Conservation (phyloP, 2,888 invertebrate genomes). For the Dorcus hopei region DNA sequence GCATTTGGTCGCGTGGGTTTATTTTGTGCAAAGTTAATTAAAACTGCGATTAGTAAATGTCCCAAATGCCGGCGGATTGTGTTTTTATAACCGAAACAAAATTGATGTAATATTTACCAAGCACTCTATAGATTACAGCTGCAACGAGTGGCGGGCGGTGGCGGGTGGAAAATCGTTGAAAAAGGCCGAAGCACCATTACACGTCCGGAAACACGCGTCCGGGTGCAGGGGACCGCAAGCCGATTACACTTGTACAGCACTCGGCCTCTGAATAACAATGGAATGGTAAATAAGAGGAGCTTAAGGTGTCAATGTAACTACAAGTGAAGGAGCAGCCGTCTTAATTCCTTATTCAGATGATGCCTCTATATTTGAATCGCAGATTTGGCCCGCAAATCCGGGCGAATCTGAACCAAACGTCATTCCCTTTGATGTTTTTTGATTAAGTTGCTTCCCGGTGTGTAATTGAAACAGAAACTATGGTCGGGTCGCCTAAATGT, state of each 20-base stretch:
- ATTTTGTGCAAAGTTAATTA: too few species aligned
- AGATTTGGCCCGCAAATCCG: slow-evolving; percentile 36
- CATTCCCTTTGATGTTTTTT: slow-evolving; percentile 46
- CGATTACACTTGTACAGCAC: slow-evolving; percentile 37
- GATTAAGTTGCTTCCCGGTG: slow-evolving; percentile 42
- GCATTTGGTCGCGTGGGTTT: too few species aligned
- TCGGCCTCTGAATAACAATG: slow-evolving; percentile 35
- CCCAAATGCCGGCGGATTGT: too few species aligned
- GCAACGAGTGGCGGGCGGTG: too few species aligned
- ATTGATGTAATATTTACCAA: too few species aligned
- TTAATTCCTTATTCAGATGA: slow-evolving; percentile 32
- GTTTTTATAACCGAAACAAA: too few species aligned
- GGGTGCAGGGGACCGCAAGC: slow-evolving; percentile 31
- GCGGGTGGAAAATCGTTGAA: background rate
- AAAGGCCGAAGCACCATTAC: background rate
- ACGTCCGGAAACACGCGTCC: slow-evolving; percentile 5
- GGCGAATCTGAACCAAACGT: slow-evolving; percentile 35
- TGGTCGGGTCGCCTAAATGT: slow-evolving; percentile 39
- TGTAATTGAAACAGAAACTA: slow-evolving; percentile 47
- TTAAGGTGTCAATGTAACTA: slow-evolving; percentile 35
- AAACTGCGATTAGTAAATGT: too few species aligned
- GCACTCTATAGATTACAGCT: too few species aligned
- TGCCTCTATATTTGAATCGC: slow-evolving; percentile 36
- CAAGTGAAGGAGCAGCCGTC: slow-evolving; percentile 24
- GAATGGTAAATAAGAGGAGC: slow-evolving; percentile 38